Evolutionary conservation across 2,888 invertebrate genomes (phyloP).

Genomic region (Monoplex corrugatus): DNA sequence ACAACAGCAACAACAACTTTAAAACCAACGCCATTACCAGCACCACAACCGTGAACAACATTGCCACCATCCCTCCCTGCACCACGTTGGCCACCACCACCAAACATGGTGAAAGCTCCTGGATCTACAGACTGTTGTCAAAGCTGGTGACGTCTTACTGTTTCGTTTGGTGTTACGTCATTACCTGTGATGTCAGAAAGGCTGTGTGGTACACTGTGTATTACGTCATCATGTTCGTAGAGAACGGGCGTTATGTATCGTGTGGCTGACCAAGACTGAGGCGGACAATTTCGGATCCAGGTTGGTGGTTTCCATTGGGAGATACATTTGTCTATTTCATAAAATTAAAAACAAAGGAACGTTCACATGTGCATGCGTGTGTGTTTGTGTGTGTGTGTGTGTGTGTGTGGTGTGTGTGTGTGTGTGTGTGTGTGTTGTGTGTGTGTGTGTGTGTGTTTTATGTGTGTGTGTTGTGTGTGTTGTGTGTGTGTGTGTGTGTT

Average conservation of each 20-base stretch:
- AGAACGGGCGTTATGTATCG: conserved; percentile 91
- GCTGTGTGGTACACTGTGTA: conserved; percentile 89
- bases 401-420: too few species aligned
- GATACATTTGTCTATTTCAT: too few species aligned
- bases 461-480: too few species aligned
- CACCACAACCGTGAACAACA: background rate
- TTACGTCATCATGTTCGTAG: conserved; percentile 93
- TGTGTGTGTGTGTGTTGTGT: too few species aligned
- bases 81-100: conserved; percentile 43
- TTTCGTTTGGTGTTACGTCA: conserved; percentile 86
- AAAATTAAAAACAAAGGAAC: too few species aligned
- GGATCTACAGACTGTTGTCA: conserved; percentile 82
- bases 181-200: conserved; percentile 90
- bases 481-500: too few species aligned
- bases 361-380: too few species aligned
- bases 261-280: conserved; percentile 84
- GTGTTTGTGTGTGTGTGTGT: too few species aligned
- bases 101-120: background rate
- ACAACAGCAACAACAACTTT: too few species aligned
- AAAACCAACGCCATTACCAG: conserved; percentile 49
- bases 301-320: conserved; percentile 42
- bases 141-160: conserved; percentile 88
- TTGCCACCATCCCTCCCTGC: too few species aligned
- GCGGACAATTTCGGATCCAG: conserved; percentile 51
- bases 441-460: too few species aligned